Evolutionary conservation across 2,797 vertebrate genomes (phyloP).

Genomic region (Centroberyx gerrardi): DNA sequence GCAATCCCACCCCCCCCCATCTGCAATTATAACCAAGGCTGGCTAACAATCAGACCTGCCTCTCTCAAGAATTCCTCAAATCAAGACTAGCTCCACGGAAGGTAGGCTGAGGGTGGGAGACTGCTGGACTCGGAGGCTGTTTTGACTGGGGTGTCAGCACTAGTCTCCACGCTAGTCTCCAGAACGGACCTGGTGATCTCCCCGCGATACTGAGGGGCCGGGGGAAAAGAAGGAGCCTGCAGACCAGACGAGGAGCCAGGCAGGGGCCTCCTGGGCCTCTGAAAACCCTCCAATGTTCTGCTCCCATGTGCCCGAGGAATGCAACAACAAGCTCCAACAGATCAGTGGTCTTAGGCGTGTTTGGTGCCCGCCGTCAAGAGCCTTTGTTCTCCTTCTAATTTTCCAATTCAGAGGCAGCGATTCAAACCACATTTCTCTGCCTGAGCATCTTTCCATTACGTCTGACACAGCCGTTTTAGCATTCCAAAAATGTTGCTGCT

Average conservation of each 20-base stretch:
- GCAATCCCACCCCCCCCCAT: neutral
- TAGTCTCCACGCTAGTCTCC: conserved; percentile 31
- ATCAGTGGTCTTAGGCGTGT: conserved; percentile 54
- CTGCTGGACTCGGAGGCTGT: conserved; percentile 28
- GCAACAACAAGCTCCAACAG: conserved; percentile 63
- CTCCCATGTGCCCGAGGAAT: conserved; percentile 71
- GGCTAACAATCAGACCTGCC: conserved; percentile 37
- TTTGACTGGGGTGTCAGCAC: conserved; percentile 46
- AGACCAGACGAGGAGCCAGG: conserved; percentile 55
- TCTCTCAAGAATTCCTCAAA: conserved; percentile 33
- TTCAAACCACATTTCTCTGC: conserved; percentile 62
- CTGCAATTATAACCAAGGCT: conserved; percentile 22
- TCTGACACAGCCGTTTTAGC: conserved; percentile 17
- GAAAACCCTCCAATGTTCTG: conserved; percentile 68
- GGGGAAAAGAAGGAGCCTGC: conserved; percentile 33
- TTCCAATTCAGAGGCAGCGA: conserved; percentile 48
- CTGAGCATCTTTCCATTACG: conserved; percentile 60
- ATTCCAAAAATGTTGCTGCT: conserved; percentile 24
- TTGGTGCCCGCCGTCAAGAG: conserved; percentile 46
- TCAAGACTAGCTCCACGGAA: conserved; percentile 14
- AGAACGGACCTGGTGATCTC: conserved; percentile 27
- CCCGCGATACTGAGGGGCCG: conserved; percentile 9
- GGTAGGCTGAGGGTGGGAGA: conserved; percentile 31
- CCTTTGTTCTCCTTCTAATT: conserved; percentile 67
- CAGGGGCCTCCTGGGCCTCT: conserved; percentile 51